Percentiles rank a stretch among this genome's conserved stretches.
Conservation (phyloP, 1,140 invertebrate species). For the Gonioctena quinquepunctata region DNA sequence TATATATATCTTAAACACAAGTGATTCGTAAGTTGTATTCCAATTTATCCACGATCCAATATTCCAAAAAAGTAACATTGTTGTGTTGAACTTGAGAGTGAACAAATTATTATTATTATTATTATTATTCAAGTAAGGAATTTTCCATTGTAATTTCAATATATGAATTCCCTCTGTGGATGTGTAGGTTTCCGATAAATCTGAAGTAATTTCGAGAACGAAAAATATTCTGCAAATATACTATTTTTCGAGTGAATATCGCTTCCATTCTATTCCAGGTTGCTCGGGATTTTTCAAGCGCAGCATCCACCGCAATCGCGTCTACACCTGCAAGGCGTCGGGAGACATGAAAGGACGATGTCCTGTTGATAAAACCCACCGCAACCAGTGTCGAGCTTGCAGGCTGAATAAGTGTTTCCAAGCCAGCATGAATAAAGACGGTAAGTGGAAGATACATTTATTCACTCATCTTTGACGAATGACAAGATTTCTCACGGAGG, state of each 20-base stretch:
- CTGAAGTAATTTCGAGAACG: neutral
- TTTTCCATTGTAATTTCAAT: no score
- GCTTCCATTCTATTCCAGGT: slow-evolving; percentile 71
- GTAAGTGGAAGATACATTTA: slow-evolving; percentile 76
- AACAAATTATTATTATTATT: no score
- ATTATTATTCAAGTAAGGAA: no score
- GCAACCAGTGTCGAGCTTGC: slow-evolving; percentile 97
- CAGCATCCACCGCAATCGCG: slow-evolving; percentile 92
- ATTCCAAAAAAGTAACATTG: no score
- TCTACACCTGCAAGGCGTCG: slow-evolving; percentile 95
- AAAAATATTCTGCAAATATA: neutral
- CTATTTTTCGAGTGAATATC: neutral
- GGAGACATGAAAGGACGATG: slow-evolving; percentile 90
- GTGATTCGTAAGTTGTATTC: no score
- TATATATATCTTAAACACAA: no score
- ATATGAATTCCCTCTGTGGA: no score
- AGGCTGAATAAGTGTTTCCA: slow-evolving; percentile 95
- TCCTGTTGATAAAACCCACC: slow-evolving; percentile 94
- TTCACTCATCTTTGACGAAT: no score
- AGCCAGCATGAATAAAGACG: slow-evolving; percentile 98
- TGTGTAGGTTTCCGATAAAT: no score
- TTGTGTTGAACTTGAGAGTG: no score
- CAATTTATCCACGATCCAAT: no score
- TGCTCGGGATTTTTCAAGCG: slow-evolving; percentile 98
- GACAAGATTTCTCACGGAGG: no score